Evolutionary conservation across 2,113 vertebrate genomes (phyloP).

Genomic region (Gadus macrocephalus): DNA sequence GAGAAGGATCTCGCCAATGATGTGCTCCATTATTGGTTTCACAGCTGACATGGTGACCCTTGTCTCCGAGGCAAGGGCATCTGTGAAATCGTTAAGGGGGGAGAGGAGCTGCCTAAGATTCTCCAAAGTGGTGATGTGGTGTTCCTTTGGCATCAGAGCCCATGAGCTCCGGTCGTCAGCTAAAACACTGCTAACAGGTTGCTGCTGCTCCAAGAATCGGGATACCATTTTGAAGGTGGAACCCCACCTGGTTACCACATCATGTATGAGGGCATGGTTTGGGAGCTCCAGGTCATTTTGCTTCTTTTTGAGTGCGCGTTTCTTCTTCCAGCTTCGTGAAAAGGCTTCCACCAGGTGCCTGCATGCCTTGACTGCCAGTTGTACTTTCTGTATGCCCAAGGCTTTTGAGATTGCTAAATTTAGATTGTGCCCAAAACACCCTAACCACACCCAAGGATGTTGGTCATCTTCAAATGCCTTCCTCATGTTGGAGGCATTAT

Average conservation of each 20-base stretch:
- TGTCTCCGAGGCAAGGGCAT: conserved; percentile 22
- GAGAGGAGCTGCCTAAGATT: background rate
- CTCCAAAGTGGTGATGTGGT: background rate
- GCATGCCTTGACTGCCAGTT: too few species aligned
- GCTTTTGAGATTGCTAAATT: too few species aligned
- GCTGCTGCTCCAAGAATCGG: conserved; percentile 17
- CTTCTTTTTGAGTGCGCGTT: background rate
- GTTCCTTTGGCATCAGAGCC: conserved; percentile 11
- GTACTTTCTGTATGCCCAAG: too few species aligned
- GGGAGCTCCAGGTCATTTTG: too few species aligned
- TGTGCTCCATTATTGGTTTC: conserved; percentile 11
- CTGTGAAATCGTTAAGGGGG: conserved; percentile 13
- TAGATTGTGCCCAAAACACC: too few species aligned
- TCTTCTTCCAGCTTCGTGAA: too few species aligned
- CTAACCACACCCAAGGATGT: too few species aligned
- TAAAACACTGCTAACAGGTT: conserved; percentile 13
- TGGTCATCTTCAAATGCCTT: too few species aligned
- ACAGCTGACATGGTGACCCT: conserved; percentile 11
- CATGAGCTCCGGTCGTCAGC: conserved; percentile 8
- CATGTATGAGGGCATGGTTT: conserved; percentile 2
- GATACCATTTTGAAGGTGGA: conserved; percentile 16
- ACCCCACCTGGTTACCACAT: conserved; percentile 14
- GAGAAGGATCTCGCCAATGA: conserved; percentile 1
- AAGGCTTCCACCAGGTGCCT: too few species aligned
- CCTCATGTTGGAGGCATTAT: too few species aligned